Evolutionary conservation across 35 echinoderm and acorn worm genomes (phyloP).

Genomic region (Heliocidaris erythrogramma): DNA sequence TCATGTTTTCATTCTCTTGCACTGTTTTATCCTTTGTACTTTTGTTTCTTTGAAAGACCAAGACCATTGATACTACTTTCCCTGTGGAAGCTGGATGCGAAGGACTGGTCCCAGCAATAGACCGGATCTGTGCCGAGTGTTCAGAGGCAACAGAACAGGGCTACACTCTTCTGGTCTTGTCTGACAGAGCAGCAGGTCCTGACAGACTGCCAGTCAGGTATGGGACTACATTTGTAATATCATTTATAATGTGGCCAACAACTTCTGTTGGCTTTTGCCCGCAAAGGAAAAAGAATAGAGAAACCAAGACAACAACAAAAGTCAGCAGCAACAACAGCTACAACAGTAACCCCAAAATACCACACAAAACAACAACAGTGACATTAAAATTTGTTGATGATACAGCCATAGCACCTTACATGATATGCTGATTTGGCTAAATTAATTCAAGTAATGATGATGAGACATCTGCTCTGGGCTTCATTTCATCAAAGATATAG

Average conservation of each 20-base stretch:
- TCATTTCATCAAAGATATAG: too few species aligned
- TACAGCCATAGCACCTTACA: too few species aligned
- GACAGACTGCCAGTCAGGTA: constrained; percentile 79
- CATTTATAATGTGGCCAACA: neutral
- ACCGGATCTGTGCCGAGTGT: constrained; percentile 81
- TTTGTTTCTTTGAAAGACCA: constrained; percentile 55
- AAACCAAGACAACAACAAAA: neutral
- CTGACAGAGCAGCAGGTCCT: constrained; percentile 74
- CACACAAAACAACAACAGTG: too few species aligned
- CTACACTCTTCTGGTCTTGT: constrained; percentile 78
- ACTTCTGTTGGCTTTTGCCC: too few species aligned
- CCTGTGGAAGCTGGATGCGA: constrained; percentile 66
- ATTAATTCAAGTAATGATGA: too few species aligned
- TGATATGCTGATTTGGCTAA: too few species aligned
- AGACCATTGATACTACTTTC: constrained; percentile 86
- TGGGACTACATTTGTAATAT: too few species aligned
- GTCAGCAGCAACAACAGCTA: neutral
- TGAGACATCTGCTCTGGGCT: too few species aligned
- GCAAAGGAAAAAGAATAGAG: too few species aligned
- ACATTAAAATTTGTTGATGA: too few species aligned
- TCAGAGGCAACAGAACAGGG: constrained; percentile 77
- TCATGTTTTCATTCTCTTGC: too few species aligned
- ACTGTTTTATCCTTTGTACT: neutral
- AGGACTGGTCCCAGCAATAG: constrained; percentile 81
- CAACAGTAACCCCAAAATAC: too few species aligned